Evolutionary conservation across 2,888 invertebrate species (phyloP), one percentile per base, ranked within the genome.

Genomic region (Rhamphomyia laevipes): DNA sequence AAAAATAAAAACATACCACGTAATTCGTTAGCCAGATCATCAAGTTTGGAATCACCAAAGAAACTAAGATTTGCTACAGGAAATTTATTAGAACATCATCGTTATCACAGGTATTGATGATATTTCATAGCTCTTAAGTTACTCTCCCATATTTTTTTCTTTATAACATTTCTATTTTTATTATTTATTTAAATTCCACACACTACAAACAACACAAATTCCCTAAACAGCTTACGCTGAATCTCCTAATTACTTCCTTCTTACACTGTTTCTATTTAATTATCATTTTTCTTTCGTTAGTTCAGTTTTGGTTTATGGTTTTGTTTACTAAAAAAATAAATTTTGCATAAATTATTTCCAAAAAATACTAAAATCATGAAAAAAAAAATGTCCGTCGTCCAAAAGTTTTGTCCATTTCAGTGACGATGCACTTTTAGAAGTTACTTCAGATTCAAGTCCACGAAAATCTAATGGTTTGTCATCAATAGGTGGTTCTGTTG

Each of bases 1-100:
- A 87, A 86, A 62, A 82, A 78, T 54, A 78, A 78, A 58, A 77
- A 75, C 53, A 74, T 79, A 61, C 77, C 72, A 61, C 75, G 63
- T 63, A 65, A 64, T 51, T 80, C 66, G 61, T 71, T 72, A 62
- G 77, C 71, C 59, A 76, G 87, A 50, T 87, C 86, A 56, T 82
- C 84, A 57, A 88, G 87, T 65, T 76, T 86, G 60, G 88, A 89
- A 67, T 88, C 88, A 53, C 87, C 88, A 45, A 89, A 89, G 66
- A 81, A 84, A 58, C 70, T 89, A 51, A 74, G 89, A 52, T 89
- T 88, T 62, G 87, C 86, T 2, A 79, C 82, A 18, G 82, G 81
- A 15, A 81, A 77, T 58, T 76, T 81, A 53, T 66, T 84, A 55
- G 70, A 70, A 50, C 67, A 69, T 54, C 70, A 70, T 59, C 66